Conservation (phyloP, 2,888 invertebrate genomes). For the Machimus rusticus region DNA sequence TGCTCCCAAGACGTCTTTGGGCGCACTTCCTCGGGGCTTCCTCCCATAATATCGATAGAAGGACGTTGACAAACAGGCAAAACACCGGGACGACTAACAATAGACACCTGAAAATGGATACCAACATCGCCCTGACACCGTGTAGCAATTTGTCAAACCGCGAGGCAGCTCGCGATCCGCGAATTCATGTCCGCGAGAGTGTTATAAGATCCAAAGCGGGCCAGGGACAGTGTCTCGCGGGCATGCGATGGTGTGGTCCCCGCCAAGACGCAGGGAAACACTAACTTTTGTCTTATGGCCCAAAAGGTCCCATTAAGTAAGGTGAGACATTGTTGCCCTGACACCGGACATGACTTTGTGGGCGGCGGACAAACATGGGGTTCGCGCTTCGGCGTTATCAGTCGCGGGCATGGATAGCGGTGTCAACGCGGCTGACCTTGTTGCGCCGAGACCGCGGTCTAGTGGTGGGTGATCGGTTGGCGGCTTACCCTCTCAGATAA, state of each 20-base stretch:
- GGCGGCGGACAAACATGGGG: slow-evolving; percentile 57
- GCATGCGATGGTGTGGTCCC: slow-evolving; percentile 4
- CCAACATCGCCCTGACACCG: slow-evolving; percentile 37
- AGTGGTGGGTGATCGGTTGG: slow-evolving; percentile 27
- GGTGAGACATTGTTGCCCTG: slow-evolving; percentile 52
- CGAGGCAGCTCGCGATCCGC: slow-evolving; percentile 10
- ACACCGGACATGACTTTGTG: slow-evolving; percentile 63
- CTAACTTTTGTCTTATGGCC: slow-evolving; percentile 16
- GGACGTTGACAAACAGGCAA: slow-evolving; percentile 44
- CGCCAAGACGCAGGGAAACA: background rate
- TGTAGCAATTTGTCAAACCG: slow-evolving; percentile 45
- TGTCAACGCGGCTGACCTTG: slow-evolving; percentile 17
- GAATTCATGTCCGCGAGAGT: background rate
- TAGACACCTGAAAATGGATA: slow-evolving; percentile 46
- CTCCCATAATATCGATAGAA: slow-evolving; percentile 44
- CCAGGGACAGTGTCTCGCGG: background rate
- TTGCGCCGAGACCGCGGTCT: background rate
- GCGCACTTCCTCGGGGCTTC: background rate
- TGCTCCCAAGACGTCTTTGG: background rate
- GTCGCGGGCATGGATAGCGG: background rate
- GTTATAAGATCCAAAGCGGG: slow-evolving; percentile 7
- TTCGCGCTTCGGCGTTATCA: slow-evolving; percentile 28
- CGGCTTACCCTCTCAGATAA: slow-evolving; percentile 17
- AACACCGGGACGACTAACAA: slow-evolving; percentile 40
- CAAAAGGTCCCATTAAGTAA: slow-evolving; percentile 50